Evolutionary conservation across 2,888 invertebrate genomes (phyloP).

Genomic region (Cacoxenus indagator): DNA sequence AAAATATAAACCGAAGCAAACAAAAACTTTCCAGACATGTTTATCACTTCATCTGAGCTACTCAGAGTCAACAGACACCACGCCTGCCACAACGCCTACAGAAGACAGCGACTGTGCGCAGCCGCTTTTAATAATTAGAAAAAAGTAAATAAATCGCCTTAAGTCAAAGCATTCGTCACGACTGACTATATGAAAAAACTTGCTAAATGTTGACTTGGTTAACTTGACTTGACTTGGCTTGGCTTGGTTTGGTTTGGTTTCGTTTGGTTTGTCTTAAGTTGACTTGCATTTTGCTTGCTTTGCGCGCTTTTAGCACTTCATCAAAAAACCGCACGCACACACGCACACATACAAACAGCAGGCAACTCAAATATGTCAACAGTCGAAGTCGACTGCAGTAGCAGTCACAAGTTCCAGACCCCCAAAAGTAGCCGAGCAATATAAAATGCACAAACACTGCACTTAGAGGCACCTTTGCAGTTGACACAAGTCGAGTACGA

Average conservation of each 20-base stretch:
- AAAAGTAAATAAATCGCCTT: slow-evolving; percentile 7
- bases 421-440: slow-evolving; percentile 31
- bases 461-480: slow-evolving; percentile 14
- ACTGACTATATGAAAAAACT: slow-evolving; percentile 11
- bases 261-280: too few species aligned
- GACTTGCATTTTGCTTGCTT: background rate
- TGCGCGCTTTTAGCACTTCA: slow-evolving; percentile 24
- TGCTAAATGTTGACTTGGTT: slow-evolving; percentile 13
- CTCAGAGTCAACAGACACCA: background rate
- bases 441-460: slow-evolving; percentile 56
- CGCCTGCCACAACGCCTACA: too few species aligned
- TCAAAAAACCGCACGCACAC: slow-evolving; percentile 19
- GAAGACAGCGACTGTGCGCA: background rate
- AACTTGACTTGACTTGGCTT: background rate
- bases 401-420: background rate
- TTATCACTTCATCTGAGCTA: slow-evolving; percentile 53
- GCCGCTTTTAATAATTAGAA: slow-evolving; percentile 22
- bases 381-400: slow-evolving; percentile 25
- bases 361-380: slow-evolving; percentile 53
- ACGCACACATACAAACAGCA: slow-evolving; percentile 22
- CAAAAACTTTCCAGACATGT: slow-evolving; percentile 60
- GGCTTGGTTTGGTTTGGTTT: too few species aligned
- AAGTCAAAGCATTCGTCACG: slow-evolving; percentile 39
- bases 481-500: background rate
- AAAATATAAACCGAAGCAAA: slow-evolving; percentile 6